A percentile compares a stretch with the other conserved stretches of the same genome.
Conservation (phyloP, 2,797 vertebrate species). For the Aldrovandia affinis region DNA sequence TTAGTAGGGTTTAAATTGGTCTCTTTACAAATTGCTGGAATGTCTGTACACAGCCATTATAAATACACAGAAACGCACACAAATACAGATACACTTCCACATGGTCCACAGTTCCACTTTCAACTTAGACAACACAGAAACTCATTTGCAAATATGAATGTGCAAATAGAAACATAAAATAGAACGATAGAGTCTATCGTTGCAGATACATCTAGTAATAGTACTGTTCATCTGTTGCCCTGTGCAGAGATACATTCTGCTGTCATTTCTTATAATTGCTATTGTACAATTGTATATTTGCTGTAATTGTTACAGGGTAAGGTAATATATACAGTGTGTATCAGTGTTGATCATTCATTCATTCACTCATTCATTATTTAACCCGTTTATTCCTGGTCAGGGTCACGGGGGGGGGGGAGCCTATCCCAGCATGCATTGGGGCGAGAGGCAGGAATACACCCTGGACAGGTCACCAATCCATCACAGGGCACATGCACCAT, state of each 20-base stretch:
- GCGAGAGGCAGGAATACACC: no score
- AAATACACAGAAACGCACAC: neutral
- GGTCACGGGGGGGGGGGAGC: no score
- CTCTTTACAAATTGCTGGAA: neutral
- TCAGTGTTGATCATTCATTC: no score
- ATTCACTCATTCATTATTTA: no score
- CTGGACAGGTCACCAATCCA: no score
- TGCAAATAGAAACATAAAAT: neutral
- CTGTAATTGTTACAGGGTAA: no score
- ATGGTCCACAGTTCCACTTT: neutral
- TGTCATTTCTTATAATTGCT: neutral
- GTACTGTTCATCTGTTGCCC: neutral
- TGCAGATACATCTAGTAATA: neutral
- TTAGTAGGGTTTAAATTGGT: neutral
- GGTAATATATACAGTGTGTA: no score
- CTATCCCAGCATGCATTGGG: no score
- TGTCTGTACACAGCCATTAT: neutral
- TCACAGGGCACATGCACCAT: no score
- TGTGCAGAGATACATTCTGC: neutral
- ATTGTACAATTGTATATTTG: no score
- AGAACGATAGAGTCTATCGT: no score
- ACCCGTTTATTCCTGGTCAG: no score
- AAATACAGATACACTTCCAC: neutral
- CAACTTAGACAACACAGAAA: neutral
- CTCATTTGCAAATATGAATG: neutral